These are phyloP conservation scores for Bactericera cockerelli DNA, from an alignment of 1,140 invertebrate species.

Conservation along the genomic window DNA sequence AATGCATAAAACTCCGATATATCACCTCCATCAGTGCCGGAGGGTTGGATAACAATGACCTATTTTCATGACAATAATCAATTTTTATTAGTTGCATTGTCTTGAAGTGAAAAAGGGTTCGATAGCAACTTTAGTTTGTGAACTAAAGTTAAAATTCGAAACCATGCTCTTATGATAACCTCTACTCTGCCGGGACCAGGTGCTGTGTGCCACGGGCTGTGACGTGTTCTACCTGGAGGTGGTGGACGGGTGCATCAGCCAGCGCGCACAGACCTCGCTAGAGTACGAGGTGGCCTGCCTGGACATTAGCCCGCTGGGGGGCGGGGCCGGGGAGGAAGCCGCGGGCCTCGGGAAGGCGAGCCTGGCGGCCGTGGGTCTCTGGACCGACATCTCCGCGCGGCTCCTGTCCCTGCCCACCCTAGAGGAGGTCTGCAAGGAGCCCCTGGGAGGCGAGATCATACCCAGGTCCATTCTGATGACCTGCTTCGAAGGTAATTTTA, in stretches of 20 bases:
- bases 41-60: no score
- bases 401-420: slow-evolving; percentile 65
- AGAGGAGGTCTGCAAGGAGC: slow-evolving; percentile 64
- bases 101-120: no score
- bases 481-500: slow-evolving; percentile 74
- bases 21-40: no score
- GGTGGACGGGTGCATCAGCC: slow-evolving; percentile 41
- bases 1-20: no score
- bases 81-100: no score
- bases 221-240: slow-evolving; percentile 82
- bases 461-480: slow-evolving; percentile 89
- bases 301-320: slow-evolving; percentile 68
- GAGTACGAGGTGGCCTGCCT: slow-evolving; percentile 92
- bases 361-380: slow-evolving; percentile 82
- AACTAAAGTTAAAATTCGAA: no score
- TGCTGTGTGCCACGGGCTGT: slow-evolving; percentile 77
- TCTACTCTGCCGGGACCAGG: no score
- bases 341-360: slow-evolving; percentile 37
- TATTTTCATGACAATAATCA: no score
- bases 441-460: slow-evolving; percentile 86
- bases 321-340: slow-evolving; percentile 27
- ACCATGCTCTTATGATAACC: no score
- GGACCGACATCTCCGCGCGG: slow-evolving; percentile 91
- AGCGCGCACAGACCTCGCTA: slow-evolving; percentile 49
- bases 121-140: no score